phyloP scores from a whole-genome alignment of 2,797 vertebrate species.

The Rhinella marina region DNA sequence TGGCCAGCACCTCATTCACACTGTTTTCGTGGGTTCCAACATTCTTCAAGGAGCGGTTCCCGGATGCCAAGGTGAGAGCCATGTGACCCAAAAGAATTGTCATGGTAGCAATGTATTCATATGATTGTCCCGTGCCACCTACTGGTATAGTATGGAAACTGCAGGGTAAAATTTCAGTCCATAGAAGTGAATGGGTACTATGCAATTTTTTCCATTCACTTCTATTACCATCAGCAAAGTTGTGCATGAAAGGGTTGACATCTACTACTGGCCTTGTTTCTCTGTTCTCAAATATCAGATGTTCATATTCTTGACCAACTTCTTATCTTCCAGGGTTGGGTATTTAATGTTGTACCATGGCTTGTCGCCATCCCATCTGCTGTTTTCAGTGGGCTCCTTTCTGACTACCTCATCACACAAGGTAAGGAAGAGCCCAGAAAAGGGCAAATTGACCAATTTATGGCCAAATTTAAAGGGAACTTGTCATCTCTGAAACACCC shows the following conservation, averaged over 20 bases:
- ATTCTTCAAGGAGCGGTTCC: slow-evolving; percentile 93
- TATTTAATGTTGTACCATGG: slow-evolving; percentile 97
- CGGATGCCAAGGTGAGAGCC: slow-evolving; percentile 85
- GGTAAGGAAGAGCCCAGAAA: slow-evolving; percentile 72
- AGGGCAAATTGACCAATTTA: too few relatives aligned
- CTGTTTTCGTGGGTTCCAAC: slow-evolving; percentile 96
- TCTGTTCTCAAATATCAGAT: background rate
- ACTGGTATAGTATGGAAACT: slow-evolving; percentile 56
- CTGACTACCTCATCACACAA: slow-evolving; percentile 89
- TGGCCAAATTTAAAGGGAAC: too few relatives aligned
- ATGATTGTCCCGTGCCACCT: slow-evolving; percentile 63
- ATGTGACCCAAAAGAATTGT: background rate
- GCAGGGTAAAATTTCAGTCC: slow-evolving; percentile 17
- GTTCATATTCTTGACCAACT: background rate
- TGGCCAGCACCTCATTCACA: slow-evolving; percentile 91
- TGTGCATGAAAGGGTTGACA: background rate
- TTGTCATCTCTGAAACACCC: too few relatives aligned
- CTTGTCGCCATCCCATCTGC: slow-evolving; percentile 90
- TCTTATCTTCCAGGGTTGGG: slow-evolving; percentile 84
- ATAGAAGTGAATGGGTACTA: background rate
- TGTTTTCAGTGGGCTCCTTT: slow-evolving; percentile 89
- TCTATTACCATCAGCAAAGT: background rate
- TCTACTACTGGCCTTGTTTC: background rate
- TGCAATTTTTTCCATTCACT: background rate
- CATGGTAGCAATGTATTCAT: background rate